Evolutionary conservation across 2,888 invertebrate species (phyloP), one percentile per base, ranked within the genome.

Genomic region (Thysanoteuthis rhombus): DNA sequence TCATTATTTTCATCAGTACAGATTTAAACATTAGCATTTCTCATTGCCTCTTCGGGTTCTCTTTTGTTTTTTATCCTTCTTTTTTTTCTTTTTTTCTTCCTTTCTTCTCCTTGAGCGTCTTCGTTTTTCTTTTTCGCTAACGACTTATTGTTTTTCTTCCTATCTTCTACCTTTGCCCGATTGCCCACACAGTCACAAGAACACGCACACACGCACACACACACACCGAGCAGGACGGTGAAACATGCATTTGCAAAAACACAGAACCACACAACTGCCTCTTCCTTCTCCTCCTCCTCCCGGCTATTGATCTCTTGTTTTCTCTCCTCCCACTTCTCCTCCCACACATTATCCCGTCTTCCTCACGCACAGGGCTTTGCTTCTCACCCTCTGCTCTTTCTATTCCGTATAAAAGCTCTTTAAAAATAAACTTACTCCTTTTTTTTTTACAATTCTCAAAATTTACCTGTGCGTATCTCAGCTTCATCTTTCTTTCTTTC

Each of bases 281-380:
- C 36, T 75, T n/a, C 75, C 75, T 75, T 36, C 75, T 75, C 75
- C n/a, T n/a, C 75, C 75, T 75, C 75, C 75, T 75, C 75, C 75
- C 75, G 75, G 75, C 75, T 75, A 75, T 75, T 75, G 75, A 75
- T 75, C 75, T 75, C 75, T 75, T 75, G 75, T 75, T 75, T 75
- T 75, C n/a, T 75, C 75, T 75, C 75, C 75, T 75, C 75, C 75
- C 75, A 75, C 75, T 75, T 75, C 75, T 75, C 75, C 75, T 75
- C 75, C 75, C 75, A 75, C 75, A 36, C 75, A n/a, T 75, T 75
- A 75, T n/a, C 12, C 75, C n/a, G 16, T 75, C 75, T 19, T 19
- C 10, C 75, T 36, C 75, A 3, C 12, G n/a, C 12, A 4, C 75
- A 36, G n/a, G 1, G 10, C 19, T 75, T 75, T 36, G n/a, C 75